Conservation (phyloP, 2,888 invertebrate species). For the Thumatha senex region DNA sequence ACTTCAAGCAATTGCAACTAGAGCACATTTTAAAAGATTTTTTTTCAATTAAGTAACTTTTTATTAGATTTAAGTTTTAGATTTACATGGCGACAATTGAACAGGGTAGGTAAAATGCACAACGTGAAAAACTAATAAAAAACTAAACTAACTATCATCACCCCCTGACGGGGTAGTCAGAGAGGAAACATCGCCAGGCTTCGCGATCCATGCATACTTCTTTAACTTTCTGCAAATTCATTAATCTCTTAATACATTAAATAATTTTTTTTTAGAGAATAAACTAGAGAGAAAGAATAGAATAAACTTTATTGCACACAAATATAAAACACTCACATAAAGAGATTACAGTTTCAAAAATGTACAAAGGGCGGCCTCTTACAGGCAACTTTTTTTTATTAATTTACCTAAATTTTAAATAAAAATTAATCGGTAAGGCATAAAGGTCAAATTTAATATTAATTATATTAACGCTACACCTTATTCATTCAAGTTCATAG, state of each 20-base stretch:
- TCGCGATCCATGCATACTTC: too few species aligned
- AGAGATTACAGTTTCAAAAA: too few species aligned
- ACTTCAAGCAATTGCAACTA: neutral
- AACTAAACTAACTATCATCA: neutral
- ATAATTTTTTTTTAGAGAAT: too few species aligned
- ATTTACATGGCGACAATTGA: slow-evolving; percentile 26
- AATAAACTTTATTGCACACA: too few species aligned
- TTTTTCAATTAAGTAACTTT: neutral
- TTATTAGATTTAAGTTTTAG: slow-evolving; percentile 10
- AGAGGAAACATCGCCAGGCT: too few species aligned
- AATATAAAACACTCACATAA: too few species aligned
- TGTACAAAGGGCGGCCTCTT: too few species aligned
- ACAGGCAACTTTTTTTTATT: too few species aligned
- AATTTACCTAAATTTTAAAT: slow-evolving; percentile 4
- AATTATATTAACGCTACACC: neutral
- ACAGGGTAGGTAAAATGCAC: neutral
- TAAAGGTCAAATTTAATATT: slow-evolving; percentile 9
- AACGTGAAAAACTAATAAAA: slow-evolving; percentile 21
- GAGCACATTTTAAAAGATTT: neutral
- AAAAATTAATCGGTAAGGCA: neutral
- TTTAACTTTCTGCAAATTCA: too few species aligned
- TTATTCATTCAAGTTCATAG: slow-evolving; percentile 10
- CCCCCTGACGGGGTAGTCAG: too few species aligned
- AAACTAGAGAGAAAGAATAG: too few species aligned
- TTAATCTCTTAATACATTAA: too few species aligned